Conservation (phyloP, 1,140 invertebrate genomes). For the Pomacea maculata region DNA sequence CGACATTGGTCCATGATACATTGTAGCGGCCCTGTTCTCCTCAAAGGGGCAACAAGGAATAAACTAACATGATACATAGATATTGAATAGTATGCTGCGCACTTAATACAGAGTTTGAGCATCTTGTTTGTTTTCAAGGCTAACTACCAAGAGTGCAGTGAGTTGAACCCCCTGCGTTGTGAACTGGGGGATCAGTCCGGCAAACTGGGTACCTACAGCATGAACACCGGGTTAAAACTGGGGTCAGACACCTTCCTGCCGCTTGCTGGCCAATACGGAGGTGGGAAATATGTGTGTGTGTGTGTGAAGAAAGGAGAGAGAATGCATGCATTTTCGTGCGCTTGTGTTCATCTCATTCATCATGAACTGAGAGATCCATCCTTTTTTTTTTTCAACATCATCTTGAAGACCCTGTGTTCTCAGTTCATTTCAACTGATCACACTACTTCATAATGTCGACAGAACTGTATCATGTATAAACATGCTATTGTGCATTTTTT, state of each 20-base stretch:
- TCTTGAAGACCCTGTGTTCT: too few species aligned
- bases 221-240: conserved; percentile 81
- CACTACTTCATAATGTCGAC: too few species aligned
- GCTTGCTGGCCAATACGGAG: conserved; percentile 69
- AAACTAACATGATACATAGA: neutral
- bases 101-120: conserved; percentile 72
- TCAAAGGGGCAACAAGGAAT: too few species aligned
- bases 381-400: too few species aligned
- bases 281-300: conserved; percentile 40
- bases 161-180: conserved; percentile 87
- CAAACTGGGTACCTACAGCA: conserved; percentile 82
- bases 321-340: neutral
- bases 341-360: neutral
- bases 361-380: neutral
- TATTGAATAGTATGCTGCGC: conserved; percentile 32
- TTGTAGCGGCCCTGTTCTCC: too few species aligned
- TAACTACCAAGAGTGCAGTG: conserved; percentile 83
- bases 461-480: neutral
- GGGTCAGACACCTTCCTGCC: conserved; percentile 89
- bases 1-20: neutral
- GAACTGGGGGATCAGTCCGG: conserved; percentile 92
- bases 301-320: neutral
- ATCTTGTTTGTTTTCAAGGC: conserved; percentile 72
- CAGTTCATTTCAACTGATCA: neutral
- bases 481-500: neutral